These are phyloP conservation scores for Monochamus alternatus DNA, from an alignment of 2,888 invertebrate species.

Conservation along the genomic window DNA sequence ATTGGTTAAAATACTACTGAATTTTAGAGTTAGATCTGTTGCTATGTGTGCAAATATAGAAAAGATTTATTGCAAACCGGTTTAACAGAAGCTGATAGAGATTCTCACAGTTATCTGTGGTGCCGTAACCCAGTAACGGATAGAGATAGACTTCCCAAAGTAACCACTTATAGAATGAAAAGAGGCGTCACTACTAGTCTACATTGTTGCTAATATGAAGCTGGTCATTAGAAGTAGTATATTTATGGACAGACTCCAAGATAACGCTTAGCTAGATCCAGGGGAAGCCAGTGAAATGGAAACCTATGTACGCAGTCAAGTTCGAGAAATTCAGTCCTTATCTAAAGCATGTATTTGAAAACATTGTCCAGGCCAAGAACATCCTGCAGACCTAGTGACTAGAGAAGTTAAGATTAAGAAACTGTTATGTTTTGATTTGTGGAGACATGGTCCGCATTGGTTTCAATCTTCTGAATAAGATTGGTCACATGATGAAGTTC, in stretches of 20 bases:
- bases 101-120: slow-evolving; percentile 13
- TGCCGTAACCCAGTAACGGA: neutral
- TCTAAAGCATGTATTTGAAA: no score
- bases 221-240: neutral
- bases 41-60: neutral
- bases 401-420: no score
- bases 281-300: neutral
- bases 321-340: neutral
- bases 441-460: no score
- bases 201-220: neutral
- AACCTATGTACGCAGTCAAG: neutral
- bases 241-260: no score
- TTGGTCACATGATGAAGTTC: no score
- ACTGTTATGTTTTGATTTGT: no score
- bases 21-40: slow-evolving; percentile 6
- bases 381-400: no score
- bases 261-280: no score
- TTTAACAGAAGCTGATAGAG: neutral
- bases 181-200: neutral
- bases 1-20: neutral
- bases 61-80: neutral
- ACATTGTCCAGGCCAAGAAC: no score
- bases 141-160: neutral
- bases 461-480: no score
- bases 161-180: slow-evolving; percentile 9